Evolutionary conservation across 37 sponge, comb jelly and placozoan genomes (phyloP).

Genomic region (Halichondria panicea): DNA sequence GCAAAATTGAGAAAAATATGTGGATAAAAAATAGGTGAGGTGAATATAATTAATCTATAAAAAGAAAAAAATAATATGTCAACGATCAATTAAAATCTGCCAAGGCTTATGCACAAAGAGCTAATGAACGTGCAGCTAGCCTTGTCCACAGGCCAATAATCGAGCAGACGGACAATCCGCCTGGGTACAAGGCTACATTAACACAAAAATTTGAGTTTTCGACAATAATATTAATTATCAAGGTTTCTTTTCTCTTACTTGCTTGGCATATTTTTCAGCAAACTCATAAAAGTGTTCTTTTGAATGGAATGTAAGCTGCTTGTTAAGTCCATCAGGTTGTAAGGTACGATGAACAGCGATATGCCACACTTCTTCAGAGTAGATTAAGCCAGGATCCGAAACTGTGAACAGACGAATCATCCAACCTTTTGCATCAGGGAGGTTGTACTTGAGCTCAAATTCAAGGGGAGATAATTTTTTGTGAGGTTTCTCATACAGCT

Average conservation of each 20-base stretch:
- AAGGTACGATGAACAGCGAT: slow-evolving; percentile 15
- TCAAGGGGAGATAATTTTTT: slow-evolving; percentile 33
- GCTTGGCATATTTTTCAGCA: slow-evolving; percentile 30
- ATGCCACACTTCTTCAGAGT: neutral
- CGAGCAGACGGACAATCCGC: no score
- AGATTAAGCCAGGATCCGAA: neutral
- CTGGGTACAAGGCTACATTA: no score
- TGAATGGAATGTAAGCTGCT: slow-evolving; percentile 9
- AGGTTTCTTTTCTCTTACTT: neutral
- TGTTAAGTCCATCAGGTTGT: slow-evolving; percentile 48
- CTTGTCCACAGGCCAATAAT: no score
- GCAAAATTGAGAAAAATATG: no score
- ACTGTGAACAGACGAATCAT: neutral
- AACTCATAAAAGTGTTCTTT: slow-evolving; percentile 31
- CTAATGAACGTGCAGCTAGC: no score
- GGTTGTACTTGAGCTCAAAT: slow-evolving; percentile 23
- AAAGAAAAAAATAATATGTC: no score
- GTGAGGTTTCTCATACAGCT: slow-evolving; percentile 41
- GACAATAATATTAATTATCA: no score
- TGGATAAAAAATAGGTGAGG: no score
- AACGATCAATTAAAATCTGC: no score
- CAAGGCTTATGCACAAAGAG: no score
- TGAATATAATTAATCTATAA: no score
- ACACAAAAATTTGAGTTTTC: no score
- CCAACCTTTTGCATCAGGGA: slow-evolving; percentile 45